These are phyloP conservation scores for Archaeoteleia sp. DNA, from an alignment of 2,888 invertebrate species.

Conservation along the genomic window DNA sequence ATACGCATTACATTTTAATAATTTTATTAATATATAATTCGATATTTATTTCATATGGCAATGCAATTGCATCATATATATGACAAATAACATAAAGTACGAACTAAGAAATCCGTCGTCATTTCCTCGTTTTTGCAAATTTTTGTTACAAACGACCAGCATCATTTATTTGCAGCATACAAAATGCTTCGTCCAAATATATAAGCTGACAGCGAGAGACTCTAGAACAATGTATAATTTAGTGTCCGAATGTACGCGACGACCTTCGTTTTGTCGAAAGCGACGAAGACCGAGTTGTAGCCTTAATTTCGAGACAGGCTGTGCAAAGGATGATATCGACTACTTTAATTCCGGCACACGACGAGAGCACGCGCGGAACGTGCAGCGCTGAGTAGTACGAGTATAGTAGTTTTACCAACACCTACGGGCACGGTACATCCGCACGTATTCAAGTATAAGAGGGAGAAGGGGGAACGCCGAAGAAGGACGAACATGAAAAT, in stretches of 20 bases:
- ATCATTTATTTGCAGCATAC: constrained; percentile 41
- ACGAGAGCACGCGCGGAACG: constrained; percentile 54
- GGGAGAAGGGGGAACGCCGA: constrained; percentile 27
- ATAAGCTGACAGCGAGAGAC: constrained; percentile 41
- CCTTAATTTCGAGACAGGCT: constrained; percentile 71
- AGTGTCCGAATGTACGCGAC: constrained; percentile 30
- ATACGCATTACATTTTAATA: no score
- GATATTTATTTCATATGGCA: no score
- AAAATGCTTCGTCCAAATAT: constrained; percentile 37
- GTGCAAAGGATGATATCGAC: constrained; percentile 70
- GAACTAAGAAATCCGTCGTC: no score
- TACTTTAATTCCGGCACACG: constrained; percentile 67
- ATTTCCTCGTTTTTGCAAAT: no score
- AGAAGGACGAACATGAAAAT: constrained; percentile 20
- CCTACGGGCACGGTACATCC: constrained; percentile 49
- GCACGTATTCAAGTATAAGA: constrained; percentile 49
- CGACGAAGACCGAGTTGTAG: constrained; percentile 48
- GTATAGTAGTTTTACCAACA: constrained; percentile 55
- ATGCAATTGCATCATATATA: no score
- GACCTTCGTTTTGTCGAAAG: constrained; percentile 15
- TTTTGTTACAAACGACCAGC: no score
- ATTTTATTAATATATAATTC: no score
- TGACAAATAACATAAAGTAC: no score
- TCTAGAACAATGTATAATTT: constrained; percentile 50
- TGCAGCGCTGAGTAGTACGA: constrained; percentile 48